Conservation (phyloP, 2,113 vertebrate genomes). For the Dasyurus viverrinus region DNA sequence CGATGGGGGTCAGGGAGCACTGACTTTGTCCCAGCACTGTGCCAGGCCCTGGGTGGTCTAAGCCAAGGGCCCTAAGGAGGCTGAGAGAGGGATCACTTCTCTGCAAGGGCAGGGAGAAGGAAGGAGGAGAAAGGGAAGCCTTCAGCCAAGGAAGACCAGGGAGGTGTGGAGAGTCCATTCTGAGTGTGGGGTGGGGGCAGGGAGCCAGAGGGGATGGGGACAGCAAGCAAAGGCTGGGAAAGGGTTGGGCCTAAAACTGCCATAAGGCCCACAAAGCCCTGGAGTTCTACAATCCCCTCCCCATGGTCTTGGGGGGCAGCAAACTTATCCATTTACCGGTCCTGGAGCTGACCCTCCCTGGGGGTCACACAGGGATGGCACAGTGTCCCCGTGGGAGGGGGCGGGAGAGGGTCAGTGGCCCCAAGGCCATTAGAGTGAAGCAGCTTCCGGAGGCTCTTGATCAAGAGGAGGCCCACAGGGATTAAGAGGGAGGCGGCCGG, state of each 20-base stretch:
- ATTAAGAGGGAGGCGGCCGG: neutral
- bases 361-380: neutral
- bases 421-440: neutral
- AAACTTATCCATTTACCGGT: neutral
- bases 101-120: neutral
- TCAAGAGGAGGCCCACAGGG: neutral
- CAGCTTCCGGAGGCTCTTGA: neutral
- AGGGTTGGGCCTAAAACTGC: no score
- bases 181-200: neutral
- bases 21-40: neutral
- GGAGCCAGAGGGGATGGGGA: neutral
- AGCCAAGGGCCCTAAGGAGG: neutral
- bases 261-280: neutral
- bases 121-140: neutral
- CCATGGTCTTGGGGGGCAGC: neutral
- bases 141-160: neutral
- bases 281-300: neutral
- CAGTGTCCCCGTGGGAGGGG: neutral
- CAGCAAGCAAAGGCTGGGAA: neutral
- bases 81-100: neutral
- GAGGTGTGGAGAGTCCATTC: neutral
- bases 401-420: neutral
- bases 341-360: neutral
- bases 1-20: neutral
- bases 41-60: neutral